Evolutionary conservation across 2,797 vertebrate species (phyloP).

Genomic region (Neostethus bicornis): DNA sequence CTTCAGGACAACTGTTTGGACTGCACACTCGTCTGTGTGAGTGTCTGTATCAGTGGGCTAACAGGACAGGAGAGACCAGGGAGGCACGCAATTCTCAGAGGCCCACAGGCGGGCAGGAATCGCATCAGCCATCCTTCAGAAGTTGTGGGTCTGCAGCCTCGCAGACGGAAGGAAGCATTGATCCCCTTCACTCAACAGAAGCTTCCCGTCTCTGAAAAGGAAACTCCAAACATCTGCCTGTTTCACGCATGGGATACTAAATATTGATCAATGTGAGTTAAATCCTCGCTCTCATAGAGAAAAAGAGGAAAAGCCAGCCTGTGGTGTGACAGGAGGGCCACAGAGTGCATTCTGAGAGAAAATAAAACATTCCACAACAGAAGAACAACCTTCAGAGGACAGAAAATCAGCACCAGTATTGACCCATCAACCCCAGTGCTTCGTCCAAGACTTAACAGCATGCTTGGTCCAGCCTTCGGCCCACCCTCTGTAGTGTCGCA

Average conservation of each 20-base stretch:
- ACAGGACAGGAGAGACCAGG: conserved; percentile 71
- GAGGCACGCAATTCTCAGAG: conserved; percentile 68
- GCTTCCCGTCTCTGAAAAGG: conserved; percentile 84
- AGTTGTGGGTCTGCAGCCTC: conserved; percentile 62
- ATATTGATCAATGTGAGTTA: conserved; percentile 92
- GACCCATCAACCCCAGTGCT: conserved; percentile 61
- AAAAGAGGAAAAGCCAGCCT: conserved; percentile 56
- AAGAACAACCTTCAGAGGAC: conserved; percentile 65
- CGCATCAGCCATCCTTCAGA: conserved; percentile 76
- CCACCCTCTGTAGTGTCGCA: conserved; percentile 42
- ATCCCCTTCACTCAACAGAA: conserved; percentile 89
- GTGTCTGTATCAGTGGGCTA: conserved; percentile 74
- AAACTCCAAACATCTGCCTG: conserved; percentile 97
- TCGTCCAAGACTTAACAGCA: conserved; percentile 52
- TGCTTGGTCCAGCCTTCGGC: conserved; percentile 25
- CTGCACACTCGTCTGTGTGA: conserved; percentile 68
- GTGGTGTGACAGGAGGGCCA: conserved; percentile 59
- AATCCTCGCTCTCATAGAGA: conserved; percentile 82
- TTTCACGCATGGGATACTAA: conserved; percentile 96
- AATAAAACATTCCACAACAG: conserved; percentile 73
- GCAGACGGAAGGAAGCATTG: conserved; percentile 82
- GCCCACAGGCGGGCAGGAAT: conserved; percentile 58
- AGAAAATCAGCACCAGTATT: conserved; percentile 66
- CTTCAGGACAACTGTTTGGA: conserved; percentile 76
- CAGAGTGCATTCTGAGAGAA: conserved; percentile 77